Evolutionary conservation across 2,888 invertebrate species (phyloP), one percentile per base, ranked within the genome.

Genomic region (Dendrolimus pini): DNA sequence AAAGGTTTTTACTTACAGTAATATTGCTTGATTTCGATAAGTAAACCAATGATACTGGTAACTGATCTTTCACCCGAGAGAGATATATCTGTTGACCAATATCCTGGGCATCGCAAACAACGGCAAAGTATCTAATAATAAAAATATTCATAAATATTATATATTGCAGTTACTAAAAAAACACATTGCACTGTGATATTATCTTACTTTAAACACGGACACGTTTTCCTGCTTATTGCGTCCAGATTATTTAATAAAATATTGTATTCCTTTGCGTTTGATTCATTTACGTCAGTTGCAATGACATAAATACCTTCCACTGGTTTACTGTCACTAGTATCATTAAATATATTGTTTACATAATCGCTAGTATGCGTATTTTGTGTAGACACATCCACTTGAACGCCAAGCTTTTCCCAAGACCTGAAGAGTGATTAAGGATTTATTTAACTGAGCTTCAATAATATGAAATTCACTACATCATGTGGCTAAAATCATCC

Each of bases 361-460:
- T 54, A 10, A 9, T 58, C 58, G 41, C 58, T 57, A 41, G 55
- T 59, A 12, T 53, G 59, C 12, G 67, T 14, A n/a, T 62, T 53
- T 9, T 55, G 55, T 7, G 62, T 58, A 8, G 59, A 59, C 10
- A 65, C 55, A 41, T 58, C 61, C 2, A 65, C 59, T 56, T 67
- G 56, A 0, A 65, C 62, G 2, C 64, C 64, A 2, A 52, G 55
- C 9, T 60, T 60, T 58, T 62, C 57, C 65, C 72, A 68, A 7
- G 52, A 56, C 7, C 74, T 74, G 54, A 13, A 64, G 2, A 18
- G 18, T 3, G 18, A 2, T 18, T 2, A 18, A 47, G 47, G 1
- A 47, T 47, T 10, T 47, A 47, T 47, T 47, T 47, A 47, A 47
- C 10, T 47, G 2, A 10, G 47, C 10, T 3, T 6, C 2, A 2